phyloP scores from a whole-genome alignment of 2,113 vertebrate species.

The Rhinopomastus cyanomelas region DNA sequence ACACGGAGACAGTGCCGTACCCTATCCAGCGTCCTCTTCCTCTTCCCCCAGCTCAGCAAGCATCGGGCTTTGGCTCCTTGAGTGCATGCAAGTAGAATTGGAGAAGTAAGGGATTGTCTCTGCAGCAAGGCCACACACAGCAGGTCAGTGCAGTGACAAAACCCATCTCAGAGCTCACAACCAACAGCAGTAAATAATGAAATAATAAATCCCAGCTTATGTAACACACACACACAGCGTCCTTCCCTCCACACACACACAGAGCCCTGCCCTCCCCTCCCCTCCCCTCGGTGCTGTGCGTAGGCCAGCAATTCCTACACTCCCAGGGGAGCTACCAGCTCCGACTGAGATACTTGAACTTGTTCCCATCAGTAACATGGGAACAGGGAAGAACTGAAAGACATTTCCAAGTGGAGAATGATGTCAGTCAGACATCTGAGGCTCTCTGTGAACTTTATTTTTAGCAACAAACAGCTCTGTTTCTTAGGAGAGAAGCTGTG shows the following conservation, averaged over 20 bases:
- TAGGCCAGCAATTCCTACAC: background rate
- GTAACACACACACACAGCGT: too few relatives aligned
- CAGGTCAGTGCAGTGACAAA: background rate
- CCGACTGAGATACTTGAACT: background rate
- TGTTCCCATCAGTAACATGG: background rate
- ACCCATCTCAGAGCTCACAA: slow-evolving; percentile 15
- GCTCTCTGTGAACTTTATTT: background rate
- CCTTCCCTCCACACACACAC: too few relatives aligned
- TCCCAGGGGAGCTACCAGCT: background rate
- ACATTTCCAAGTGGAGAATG: background rate
- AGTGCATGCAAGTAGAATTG: slow-evolving; percentile 64
- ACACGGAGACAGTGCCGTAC: background rate
- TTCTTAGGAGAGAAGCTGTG: background rate
- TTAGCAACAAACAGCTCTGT: slow-evolving; percentile 2
- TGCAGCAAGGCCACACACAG: background rate
- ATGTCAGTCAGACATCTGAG: background rate
- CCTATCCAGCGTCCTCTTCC: slow-evolving; percentile 31
- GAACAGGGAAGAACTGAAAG: background rate
- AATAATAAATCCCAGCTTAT: background rate
- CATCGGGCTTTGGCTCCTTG: slow-evolving; percentile 73
- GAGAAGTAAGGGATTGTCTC: slow-evolving; percentile 32
- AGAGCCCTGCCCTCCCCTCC: too few relatives aligned
- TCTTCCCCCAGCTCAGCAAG: slow-evolving; percentile 56
- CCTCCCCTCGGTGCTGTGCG: too few relatives aligned
- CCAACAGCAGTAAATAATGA: background rate